A percentile compares a stretch with the other conserved stretches of the same genome.
These are phyloP conservation scores for Eretmodus cyanostictus DNA, from an alignment of 2,113 vertebrate genomes.

Conservation along the genomic window DNA sequence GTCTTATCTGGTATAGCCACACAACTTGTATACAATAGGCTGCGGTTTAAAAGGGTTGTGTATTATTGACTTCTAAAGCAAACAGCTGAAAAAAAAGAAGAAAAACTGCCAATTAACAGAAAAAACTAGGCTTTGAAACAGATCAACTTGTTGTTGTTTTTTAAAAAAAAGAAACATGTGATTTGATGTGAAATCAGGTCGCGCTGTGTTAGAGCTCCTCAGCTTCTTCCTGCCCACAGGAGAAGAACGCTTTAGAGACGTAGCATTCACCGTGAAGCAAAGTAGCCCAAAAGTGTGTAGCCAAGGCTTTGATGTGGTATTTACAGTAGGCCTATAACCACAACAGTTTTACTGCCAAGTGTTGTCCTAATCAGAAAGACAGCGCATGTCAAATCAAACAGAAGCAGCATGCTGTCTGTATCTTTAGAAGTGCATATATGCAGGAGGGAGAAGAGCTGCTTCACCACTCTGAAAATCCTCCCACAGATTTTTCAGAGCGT, in stretches of 20 bases:
- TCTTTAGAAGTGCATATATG: constrained; percentile 57
- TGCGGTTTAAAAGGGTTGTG: not conserved
- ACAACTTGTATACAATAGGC: not conserved
- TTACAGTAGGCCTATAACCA: constrained; percentile 59
- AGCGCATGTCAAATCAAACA: constrained; percentile 65
- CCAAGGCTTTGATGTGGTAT: constrained; percentile 64
- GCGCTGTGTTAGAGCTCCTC: not conserved
- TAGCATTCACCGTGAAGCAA: not conserved
- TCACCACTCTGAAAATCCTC: constrained; percentile 43
- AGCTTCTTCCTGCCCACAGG: not conserved
- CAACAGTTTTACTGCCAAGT: constrained; percentile 57
- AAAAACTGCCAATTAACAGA: not conserved
- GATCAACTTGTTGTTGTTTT: not conserved
- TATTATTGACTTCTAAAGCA: not conserved
- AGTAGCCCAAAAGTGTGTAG: constrained; percentile 16
- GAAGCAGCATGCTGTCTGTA: constrained; percentile 53
- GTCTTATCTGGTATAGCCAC: not conserved
- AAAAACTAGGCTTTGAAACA: not conserved
- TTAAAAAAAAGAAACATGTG: not conserved
- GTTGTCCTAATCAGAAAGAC: constrained; percentile 66
- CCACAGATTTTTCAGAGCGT: constrained; percentile 44
- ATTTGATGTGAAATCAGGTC: not conserved
- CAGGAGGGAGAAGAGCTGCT: constrained; percentile 32
- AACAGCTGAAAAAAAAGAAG: not conserved
- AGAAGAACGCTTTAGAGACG: not conserved